A percentile compares a stretch with the other conserved stretches of the same genome.
These are phyloP conservation scores for Rhadinocentrus ornatus DNA, from an alignment of 2,797 vertebrate species.

Conservation along the genomic window DNA sequence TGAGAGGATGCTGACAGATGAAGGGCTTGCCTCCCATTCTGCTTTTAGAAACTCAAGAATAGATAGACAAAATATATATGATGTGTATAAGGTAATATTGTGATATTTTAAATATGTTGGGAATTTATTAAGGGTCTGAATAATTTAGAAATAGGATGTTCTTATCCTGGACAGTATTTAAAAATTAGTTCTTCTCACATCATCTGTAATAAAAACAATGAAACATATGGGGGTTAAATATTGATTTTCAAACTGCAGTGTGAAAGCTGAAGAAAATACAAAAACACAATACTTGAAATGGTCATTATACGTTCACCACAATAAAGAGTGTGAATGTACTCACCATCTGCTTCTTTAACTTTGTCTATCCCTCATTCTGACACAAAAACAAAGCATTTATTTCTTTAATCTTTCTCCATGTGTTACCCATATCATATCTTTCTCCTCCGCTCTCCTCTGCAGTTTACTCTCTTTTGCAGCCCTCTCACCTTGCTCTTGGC, in stretches of 20 bases:
- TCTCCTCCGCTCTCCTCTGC: slow-evolving; percentile 47
- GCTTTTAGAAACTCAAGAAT: too few species aligned
- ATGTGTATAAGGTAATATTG: too few species aligned
- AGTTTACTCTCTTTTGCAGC: slow-evolving; percentile 47
- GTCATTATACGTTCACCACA: not conserved
- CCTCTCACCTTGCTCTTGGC: slow-evolving; percentile 60
- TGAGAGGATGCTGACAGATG: too few species aligned
- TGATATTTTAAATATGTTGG: too few species aligned
- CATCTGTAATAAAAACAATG: not conserved
- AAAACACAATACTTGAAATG: not conserved
- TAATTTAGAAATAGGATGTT: too few species aligned
- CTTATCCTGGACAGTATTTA: not conserved
- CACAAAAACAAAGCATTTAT: slow-evolving; percentile 34
- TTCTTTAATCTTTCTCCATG: slow-evolving; percentile 49
- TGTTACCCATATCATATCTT: slow-evolving; percentile 47
- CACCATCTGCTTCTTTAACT: not conserved
- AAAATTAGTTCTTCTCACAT: not conserved
- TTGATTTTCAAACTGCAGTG: not conserved
- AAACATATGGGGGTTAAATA: not conserved
- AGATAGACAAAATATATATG: too few species aligned
- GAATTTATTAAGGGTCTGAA: too few species aligned
- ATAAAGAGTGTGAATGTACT: not conserved
- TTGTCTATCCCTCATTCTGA: slow-evolving; percentile 7
- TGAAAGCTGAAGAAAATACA: not conserved
- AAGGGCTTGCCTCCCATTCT: too few species aligned